Evolutionary conservation across 64 coral and sea anemone genomes (phyloP), one percentile per base, ranked within the genome.

Genomic region (Astreopora myriophthalma): DNA sequence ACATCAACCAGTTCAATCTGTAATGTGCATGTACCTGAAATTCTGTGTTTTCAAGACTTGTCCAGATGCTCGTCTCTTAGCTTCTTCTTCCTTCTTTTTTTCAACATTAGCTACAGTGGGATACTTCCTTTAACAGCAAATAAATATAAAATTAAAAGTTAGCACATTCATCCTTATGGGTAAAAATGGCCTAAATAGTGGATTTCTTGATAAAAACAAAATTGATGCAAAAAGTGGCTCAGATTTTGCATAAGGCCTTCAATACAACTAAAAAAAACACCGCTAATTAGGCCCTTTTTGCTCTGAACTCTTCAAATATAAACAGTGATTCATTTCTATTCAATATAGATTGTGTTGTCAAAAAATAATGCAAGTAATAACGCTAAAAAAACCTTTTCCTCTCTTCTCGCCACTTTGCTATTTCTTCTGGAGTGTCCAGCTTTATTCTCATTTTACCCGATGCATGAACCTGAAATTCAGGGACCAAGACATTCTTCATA

Each of bases 301-400:
- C n/a, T n/a, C n/a, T n/a, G n/a, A n/a, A n/a, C n/a, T n/a, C n/a
- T n/a, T n/a, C n/a, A n/a, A n/a, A n/a, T n/a, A n/a, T n/a, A n/a
- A n/a, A n/a, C n/a, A n/a, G n/a, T n/a, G n/a, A n/a, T n/a, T n/a
- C n/a, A n/a, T n/a, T n/a, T n/a, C n/a, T n/a, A n/a, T n/a, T n/a
- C n/a, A n/a, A n/a, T n/a, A n/a, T n/a, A n/a, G n/a, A n/a, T n/a
- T n/a, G n/a, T n/a, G n/a, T n/a, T n/a, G n/a, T n/a, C n/a, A n/a
- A n/a, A n/a, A n/a, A n/a, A n/a, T n/a, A n/a, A n/a, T n/a, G n/a
- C n/a, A n/a, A n/a, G n/a, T n/a, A n/a, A n/a, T n/a, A n/a, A n/a
- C n/a, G n/a, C n/a, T n/a, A n/a, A n/a, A n/a, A n/a, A 80, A 79
- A 98, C 96, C 90, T 95, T 87, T 48, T 95, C 74, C 96, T 90